Conservation (phyloP, 2,113 vertebrate species). For the Mirounga angustirostris region DNA sequence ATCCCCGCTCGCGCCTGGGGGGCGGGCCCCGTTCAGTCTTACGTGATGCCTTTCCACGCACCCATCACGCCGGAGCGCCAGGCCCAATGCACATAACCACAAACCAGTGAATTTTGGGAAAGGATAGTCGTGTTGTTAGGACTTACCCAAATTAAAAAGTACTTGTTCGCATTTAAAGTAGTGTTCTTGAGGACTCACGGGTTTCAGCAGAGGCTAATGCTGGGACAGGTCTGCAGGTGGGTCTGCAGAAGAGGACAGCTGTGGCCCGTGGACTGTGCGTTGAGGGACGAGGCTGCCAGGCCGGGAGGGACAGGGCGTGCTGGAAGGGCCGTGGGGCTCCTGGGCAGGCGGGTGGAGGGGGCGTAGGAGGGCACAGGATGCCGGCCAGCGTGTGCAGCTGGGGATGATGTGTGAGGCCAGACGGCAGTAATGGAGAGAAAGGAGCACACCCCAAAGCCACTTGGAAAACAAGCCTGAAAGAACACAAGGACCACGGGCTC, state of each 20-base stretch:
- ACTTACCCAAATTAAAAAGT: not conserved
- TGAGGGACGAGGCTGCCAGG: no score
- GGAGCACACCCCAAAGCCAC: not conserved
- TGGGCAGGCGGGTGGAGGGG: not conserved
- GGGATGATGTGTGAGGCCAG: fast-evolving
- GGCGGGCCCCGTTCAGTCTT: fast-evolving
- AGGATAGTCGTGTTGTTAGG: not conserved
- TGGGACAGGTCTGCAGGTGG: not conserved
- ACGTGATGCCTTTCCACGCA: fast-evolving
- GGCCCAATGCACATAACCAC: no score
- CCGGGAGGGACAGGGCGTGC: not conserved
- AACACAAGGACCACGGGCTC: not conserved
- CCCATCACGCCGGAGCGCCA: not conserved
- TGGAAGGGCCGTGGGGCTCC: no score
- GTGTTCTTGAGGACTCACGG: not conserved
- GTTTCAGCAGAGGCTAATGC: no score
- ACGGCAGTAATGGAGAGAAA: not conserved
- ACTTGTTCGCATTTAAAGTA: not conserved
- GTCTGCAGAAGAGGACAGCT: no score
- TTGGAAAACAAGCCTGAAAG: not conserved
- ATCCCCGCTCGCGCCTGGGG: no score
- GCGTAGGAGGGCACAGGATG: no score
- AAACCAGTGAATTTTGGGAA: not conserved
- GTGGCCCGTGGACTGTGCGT: not conserved
- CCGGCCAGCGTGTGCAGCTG: no score